A percentile compares a stretch with the other conserved stretches of the same genome.
Conservation (phyloP, 2,797 vertebrate species). For the Clarias fuscus region DNA sequence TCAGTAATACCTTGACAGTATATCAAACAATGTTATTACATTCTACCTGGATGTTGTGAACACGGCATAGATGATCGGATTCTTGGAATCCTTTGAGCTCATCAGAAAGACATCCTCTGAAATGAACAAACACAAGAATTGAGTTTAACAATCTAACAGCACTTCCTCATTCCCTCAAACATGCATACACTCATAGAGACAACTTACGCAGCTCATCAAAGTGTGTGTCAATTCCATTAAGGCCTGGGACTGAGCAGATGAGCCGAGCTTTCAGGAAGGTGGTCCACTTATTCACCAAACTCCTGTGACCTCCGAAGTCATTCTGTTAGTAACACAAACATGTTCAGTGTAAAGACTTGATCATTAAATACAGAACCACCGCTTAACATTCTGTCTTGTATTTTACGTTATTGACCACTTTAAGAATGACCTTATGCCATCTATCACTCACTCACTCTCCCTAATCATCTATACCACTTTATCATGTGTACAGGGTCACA, state of each 20-base stretch:
- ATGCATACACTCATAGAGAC: neutral
- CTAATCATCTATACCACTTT: too few species aligned
- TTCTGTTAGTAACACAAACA: conserved; percentile 76
- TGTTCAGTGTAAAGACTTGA: neutral
- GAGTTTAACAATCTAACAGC: neutral
- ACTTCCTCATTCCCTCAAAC: neutral
- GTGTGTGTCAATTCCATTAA: conserved; percentile 96
- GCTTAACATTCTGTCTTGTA: neutral
- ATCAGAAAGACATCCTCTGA: conserved; percentile 85
- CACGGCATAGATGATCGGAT: conserved; percentile 91
- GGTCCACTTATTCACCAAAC: conserved; percentile 98
- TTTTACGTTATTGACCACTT: neutral
- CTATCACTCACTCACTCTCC: too few species aligned
- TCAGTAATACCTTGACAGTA: neutral
- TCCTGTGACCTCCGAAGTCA: conserved; percentile 95
- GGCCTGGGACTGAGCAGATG: conserved; percentile 93
- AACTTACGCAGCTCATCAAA: conserved; percentile 97
- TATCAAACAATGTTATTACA: conserved; percentile 8
- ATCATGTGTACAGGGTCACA: too few species aligned
- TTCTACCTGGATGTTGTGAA: conserved; percentile 97
- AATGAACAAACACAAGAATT: neutral
- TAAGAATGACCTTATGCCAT: neutral
- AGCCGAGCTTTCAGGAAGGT: conserved; percentile 97
- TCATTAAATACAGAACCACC: neutral
- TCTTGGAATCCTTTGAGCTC: conserved; percentile 97